Evolutionary conservation across 2,888 invertebrate genomes (phyloP), one percentile per base, ranked within the genome.

Genomic region (Seladonia tumulorum): DNA sequence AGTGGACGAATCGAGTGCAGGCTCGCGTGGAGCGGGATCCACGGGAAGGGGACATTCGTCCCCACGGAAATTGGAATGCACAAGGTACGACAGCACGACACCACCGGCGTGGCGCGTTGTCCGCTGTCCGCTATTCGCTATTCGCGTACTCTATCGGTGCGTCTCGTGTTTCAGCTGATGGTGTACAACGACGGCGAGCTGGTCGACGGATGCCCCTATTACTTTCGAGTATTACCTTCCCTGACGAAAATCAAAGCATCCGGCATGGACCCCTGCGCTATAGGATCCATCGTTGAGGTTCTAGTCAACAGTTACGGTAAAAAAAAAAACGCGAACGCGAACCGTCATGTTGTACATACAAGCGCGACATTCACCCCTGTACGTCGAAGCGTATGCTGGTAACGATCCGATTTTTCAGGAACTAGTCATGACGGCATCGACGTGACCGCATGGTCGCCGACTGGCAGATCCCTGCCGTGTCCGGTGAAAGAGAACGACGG

Each of bases 271-370:
- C 99, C 99, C 5, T 99, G 99, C 95, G 98, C 99, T 39, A 96
- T 99, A 74, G 99, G 99, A 86, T 99, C 98, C 87, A 97, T 99
- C 79, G 99, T 99, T 1, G 99, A 99, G 96, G 99, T 99, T 90
- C 96, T 99, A 95, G 98, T 98, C 92, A 98, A 97, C 95, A 97
- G 97, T 88, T 98, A 97, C 92, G 97, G 98, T 97, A 93, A 94
- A 87, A 5, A n/a, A n/a, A n/a, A n/a, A n/a, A 57, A 53, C 18
- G 8, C 70, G 29, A 5, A 1, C 16, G 60, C 8, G 5, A 12
- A 71, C 8, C 1, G 3, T 16, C 3, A 1, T 1, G 16, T 25
- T 14, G 25, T 60, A 60, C 5, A 5, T 35, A 35, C 35, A 4
- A 49, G 53, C 22, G n/a, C 53, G n/a, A 53, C 8, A 10, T n/a